Evolutionary conservation across 2,797 vertebrate species (phyloP).

Genomic region (Phrynocephalus forsythii): DNA sequence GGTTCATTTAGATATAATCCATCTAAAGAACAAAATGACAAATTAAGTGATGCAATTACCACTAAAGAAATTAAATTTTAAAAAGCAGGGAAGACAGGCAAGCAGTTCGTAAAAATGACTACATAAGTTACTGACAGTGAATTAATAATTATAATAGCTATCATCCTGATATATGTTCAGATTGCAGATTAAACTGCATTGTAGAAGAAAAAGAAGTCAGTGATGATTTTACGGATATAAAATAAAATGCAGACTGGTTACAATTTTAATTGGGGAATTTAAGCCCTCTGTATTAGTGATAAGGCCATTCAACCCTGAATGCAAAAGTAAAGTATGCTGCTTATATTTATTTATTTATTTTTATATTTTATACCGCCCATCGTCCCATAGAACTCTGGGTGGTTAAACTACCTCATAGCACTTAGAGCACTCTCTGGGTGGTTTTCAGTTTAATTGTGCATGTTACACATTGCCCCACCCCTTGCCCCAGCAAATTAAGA

Average conservation of each 20-base stretch:
- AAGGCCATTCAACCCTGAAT: constrained; percentile 34
- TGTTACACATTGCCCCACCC: too few species aligned
- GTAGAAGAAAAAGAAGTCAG: constrained; percentile 34
- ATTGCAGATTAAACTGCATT: constrained; percentile 58
- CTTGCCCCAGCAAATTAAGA: too few species aligned
- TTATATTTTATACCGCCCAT: too few species aligned
- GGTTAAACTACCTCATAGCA: too few species aligned
- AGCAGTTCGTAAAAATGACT: constrained; percentile 57
- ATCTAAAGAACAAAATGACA: constrained; percentile 68
- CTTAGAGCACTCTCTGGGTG: too few species aligned
- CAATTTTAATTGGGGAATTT: constrained; percentile 43
- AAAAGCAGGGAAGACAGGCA: constrained; percentile 54
- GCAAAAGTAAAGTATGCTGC: constrained; percentile 17
- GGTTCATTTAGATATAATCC: constrained; percentile 62
- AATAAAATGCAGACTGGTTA: constrained; percentile 35
- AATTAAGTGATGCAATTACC: constrained; percentile 67
- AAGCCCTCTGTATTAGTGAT: constrained; percentile 32
- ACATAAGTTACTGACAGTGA: constrained; percentile 56
- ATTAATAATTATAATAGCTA: constrained; percentile 71
- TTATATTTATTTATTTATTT: too few species aligned
- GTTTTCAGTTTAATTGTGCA: too few species aligned
- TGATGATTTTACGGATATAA: not conserved
- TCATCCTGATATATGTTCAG: constrained; percentile 59
- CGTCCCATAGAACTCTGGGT: too few species aligned
- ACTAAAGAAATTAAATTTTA: constrained; percentile 59